Base-by-base conservation (phyloP, 2,113 vertebrate species). In the Prochilodus magdalenae region DNA sequence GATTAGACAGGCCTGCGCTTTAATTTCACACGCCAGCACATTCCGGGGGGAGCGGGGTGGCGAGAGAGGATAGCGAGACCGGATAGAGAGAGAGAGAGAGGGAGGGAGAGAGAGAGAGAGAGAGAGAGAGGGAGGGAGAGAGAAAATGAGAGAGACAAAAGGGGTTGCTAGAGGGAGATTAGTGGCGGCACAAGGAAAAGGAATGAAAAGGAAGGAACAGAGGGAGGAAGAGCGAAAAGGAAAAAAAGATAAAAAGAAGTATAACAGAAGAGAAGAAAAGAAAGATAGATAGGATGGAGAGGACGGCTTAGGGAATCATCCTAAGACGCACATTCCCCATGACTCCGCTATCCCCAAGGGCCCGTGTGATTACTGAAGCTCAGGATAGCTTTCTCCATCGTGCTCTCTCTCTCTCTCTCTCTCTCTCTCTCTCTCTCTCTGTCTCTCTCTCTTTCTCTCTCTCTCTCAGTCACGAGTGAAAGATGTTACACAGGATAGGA, bases 1-100 rank as follows among this genome's bases (percentile, higher is more conserved):
- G 91, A 92, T 94, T 93, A 93, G 90, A 90, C 84, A 87, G 87
- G 85, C 83, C 89, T 88, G 91, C 87, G 85, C 88, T 93, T 94
- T 93, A 93, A 94, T 94, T 94, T 94, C 92, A 94, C 91, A 90
- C 92, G 90, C 93, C 92, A 91, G 89, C 88, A 90, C 88, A 79
- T 83, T 82, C 67, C 87, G 82, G 33, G 57, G 77, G 55, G 87
- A 86, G 83, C 63, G n/a, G 20, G 2, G 83, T 83, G 87, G 86
- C 86, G 89, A 84, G 84, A 84, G 76, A n/a, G 47, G 83, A 87
- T 79, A 84, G 65, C 76, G 86, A 87, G 77, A 73, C 77, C 40
- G 12, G 67, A 62, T 16, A 36, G 83, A 27, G 66, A 75, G 74
- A 62, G 63, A 73, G 75, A 78, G 20, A 72, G 33, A 79, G 36